These are phyloP conservation scores for Hippocampus mohnikei DNA, from an alignment of 2,113 vertebrate species.

Conservation along the genomic window DNA sequence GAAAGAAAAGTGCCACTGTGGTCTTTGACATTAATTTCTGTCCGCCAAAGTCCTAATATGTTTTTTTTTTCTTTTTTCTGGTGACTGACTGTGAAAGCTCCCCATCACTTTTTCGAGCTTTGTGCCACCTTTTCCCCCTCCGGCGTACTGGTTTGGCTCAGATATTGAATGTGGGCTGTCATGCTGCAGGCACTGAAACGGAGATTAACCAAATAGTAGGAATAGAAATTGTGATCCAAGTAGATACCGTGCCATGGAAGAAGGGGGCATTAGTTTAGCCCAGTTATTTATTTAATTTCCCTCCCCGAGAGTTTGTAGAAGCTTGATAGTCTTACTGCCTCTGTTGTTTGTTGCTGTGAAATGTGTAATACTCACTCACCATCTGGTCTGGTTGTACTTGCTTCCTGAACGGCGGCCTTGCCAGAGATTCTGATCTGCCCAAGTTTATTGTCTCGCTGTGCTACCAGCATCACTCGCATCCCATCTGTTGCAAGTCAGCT, in stretches of 20 bases:
- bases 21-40: not conserved
- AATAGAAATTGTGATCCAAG: not conserved
- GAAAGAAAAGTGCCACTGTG: not conserved
- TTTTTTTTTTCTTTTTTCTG: not conserved
- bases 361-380: not conserved
- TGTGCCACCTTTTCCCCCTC: too few relatives aligned
- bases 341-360: not conserved
- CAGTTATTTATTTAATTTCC: not conserved
- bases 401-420: not conserved
- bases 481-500: constrained; percentile 8
- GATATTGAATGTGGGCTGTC: not conserved
- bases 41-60: not conserved
- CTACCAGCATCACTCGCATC: constrained; percentile 2
- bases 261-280: not conserved
- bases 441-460: constrained; percentile 6
- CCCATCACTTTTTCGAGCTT: not conserved
- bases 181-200: not conserved
- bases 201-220: not conserved
- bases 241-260: not conserved
- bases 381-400: not conserved
- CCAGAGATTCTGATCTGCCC: not conserved
- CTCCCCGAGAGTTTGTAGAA: not conserved
- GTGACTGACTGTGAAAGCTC: not conserved
- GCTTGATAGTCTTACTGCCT: not conserved
- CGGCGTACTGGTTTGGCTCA: not conserved